phyloP scores from a whole-genome alignment of 1,140 invertebrate species.

The Megathymus violae region DNA sequence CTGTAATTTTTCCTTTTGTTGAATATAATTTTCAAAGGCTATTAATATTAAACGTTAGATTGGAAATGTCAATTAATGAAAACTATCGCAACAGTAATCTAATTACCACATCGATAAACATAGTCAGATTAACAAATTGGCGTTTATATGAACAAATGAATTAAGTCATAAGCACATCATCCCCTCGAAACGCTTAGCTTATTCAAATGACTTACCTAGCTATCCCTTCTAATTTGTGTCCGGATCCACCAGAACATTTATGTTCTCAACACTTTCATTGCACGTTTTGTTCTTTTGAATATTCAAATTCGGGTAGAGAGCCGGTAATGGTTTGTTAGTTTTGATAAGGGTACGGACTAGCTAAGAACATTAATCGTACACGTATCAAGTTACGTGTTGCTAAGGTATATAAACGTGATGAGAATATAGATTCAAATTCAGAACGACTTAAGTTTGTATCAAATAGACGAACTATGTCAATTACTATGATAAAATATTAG shows the following conservation, averaged over 20 bases:
- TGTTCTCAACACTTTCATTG: conserved; percentile 47
- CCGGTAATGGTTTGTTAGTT: conserved; percentile 72
- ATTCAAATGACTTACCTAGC: conserved; percentile 48
- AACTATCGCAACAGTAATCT: background rate
- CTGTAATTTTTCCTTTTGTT: too few relatives aligned
- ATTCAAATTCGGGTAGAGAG: conserved; percentile 70
- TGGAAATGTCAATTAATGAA: too few relatives aligned
- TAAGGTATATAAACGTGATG: conserved; percentile 68
- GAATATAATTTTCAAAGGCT: too few relatives aligned
- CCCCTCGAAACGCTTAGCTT: conserved; percentile 45
- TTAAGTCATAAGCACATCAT: conserved; percentile 36
- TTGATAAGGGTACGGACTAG: conserved; percentile 52
- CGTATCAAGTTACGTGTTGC: conserved; percentile 66
- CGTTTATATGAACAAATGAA: conserved; percentile 34
- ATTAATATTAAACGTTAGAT: too few relatives aligned
- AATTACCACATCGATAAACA: background rate
- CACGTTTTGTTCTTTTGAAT: conserved; percentile 67
- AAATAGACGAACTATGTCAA: background rate
- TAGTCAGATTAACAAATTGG: conserved; percentile 23
- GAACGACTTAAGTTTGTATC: conserved; percentile 39
- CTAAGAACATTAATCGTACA: conserved; percentile 67
- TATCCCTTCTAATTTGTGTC: conserved; percentile 39
- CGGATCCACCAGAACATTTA: conserved; percentile 44
- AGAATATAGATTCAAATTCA: conserved; percentile 67
- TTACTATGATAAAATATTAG: background rate